Base-by-base conservation (phyloP, 2,113 vertebrate genomes). In the Cynopterus brachyotis region DNA sequence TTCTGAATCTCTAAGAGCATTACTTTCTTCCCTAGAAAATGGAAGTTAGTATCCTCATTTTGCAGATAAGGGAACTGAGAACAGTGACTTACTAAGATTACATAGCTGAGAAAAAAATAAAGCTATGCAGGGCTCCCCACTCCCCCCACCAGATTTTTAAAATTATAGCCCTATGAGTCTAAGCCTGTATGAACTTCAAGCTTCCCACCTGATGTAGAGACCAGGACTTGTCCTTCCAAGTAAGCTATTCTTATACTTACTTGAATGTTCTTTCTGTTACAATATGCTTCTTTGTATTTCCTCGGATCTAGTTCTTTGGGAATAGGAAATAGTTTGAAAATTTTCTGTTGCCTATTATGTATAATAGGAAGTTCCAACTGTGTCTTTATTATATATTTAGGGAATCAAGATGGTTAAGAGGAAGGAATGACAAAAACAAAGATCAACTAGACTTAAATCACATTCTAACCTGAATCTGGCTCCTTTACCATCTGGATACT, bases 21-120 rank as follows among this genome's bases (percentile, higher is more conserved):
- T 30, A 50, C 17, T 45, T 40, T 72, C 53, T 30, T 73, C 57
- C 69, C 28, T 32, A 45, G 45, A 37, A 83, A 50, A 67, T 3
- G n/a, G 60, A 24, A 87, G 13, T 60, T 24, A 47, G 3, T 16
- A 28, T 42, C 47, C 40, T 53, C 78, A 37, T 32, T 72, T 85
- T 78, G 35, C 42, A 96, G 60, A 79, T 64, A 69, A 47, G 37
- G 62, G 95, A 93, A 92, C n/a, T n/a, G 66, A 97, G 60, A 16
- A 24, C 26, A 76, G 20, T 5, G 32, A 69, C n/a, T 60, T 81
- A n/a, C 59, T 57, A 76, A 89, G 28, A 10, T 72, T 89, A 76
- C 11, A 37, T 0, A 64, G 12, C 30, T 45, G 20, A 35, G 8
- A 86, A 53, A 30, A 30, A 47, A 62, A 69, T 28, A 12, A 82